These are phyloP conservation scores for Caenorhabditis parvicauda DNA, from an alignment of 2,888 invertebrate genomes.

Conservation along the genomic window DNA sequence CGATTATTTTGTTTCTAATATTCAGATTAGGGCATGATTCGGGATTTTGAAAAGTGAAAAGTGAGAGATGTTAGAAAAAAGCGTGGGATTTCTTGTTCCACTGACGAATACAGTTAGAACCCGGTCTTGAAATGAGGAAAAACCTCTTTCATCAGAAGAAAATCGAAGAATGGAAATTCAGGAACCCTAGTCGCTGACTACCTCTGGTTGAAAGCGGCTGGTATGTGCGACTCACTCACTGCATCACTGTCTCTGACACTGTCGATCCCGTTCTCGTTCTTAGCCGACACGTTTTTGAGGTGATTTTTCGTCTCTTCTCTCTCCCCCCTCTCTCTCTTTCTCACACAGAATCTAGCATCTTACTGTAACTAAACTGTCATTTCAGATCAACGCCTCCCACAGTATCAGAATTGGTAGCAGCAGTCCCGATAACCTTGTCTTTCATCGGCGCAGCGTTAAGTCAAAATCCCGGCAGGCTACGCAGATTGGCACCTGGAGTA, in stretches of 20 bases:
- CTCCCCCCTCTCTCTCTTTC: conserved; percentile 7
- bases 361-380: no score
- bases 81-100: no score
- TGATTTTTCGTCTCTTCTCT: neutral
- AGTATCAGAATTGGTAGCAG: conserved; percentile 75
- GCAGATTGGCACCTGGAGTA: no score
- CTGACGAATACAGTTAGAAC: no score
- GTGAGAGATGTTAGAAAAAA: no score
- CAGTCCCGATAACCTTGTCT: conserved; percentile 76
- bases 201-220: conserved; percentile 90
- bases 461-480: conserved; percentile 12
- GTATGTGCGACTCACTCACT: conserved; percentile 84
- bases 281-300: conserved; percentile 78
- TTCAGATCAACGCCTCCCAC: conserved; percentile 63
- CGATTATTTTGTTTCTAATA: no score
- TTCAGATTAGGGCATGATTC: no score
- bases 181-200: conserved; percentile 88
- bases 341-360: no score
- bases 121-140: no score
- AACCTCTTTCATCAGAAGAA: no score
- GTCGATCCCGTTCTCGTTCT: conserved; percentile 83
- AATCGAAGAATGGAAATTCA: conserved; percentile 14
- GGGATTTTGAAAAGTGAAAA: no score
- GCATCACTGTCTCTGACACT: conserved; percentile 83
- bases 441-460: conserved; percentile 73